Conservation (phyloP, 2,797 vertebrate genomes). For the Halcyon leucocephala region DNA sequence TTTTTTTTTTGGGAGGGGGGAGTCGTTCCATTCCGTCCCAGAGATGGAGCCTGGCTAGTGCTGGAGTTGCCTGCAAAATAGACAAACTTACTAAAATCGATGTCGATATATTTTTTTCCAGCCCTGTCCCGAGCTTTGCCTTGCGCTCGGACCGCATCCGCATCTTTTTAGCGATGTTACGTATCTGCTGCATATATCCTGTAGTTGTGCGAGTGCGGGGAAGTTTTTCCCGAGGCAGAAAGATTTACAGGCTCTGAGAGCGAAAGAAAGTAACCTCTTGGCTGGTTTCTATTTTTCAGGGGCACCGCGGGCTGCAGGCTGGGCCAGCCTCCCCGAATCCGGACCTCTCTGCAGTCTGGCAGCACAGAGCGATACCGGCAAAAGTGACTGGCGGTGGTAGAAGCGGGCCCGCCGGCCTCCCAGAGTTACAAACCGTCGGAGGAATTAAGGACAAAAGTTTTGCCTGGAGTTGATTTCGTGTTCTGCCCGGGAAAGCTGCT, state of each 20-base stretch:
- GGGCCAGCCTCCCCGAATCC: no score
- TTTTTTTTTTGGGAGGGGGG: not conserved
- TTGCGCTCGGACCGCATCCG: fast-evolving
- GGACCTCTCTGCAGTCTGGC: not conserved
- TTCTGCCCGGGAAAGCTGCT: not conserved
- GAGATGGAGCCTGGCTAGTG: not conserved
- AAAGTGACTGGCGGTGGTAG: not conserved
- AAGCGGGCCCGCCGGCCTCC: not conserved
- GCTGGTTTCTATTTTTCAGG: not conserved
- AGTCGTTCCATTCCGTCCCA: not conserved
- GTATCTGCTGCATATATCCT: fast-evolving
- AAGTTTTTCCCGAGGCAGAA: not conserved
- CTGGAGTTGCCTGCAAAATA: not conserved
- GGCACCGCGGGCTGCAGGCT: not conserved
- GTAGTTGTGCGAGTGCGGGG: not conserved
- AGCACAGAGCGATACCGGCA: not conserved
- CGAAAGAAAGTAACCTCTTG: not conserved
- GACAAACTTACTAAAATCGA: not conserved
- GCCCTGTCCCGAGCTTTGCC: not conserved
- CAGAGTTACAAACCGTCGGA: not conserved
- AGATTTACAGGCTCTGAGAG: not conserved
- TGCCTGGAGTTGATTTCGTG: not conserved
- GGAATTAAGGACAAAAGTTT: constrained; percentile 34
- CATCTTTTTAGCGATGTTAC: not conserved
- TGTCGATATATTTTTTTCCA: not conserved